Conservation (phyloP, 2,113 vertebrate genomes). For the Emydura subglobosa region DNA sequence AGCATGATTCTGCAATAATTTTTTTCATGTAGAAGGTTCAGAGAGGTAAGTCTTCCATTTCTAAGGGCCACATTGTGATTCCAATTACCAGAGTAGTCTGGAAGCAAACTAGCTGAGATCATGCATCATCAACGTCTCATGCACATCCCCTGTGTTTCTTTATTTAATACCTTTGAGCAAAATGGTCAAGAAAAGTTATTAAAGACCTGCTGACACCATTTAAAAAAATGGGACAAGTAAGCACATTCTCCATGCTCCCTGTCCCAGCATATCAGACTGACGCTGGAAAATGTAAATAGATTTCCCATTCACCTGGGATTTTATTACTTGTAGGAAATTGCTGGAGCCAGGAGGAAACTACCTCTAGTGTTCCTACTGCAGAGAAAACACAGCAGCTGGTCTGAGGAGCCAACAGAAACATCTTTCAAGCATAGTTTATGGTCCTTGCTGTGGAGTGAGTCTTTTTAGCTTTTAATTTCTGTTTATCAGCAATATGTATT, state of each 20-base stretch:
- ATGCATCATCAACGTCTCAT: not conserved
- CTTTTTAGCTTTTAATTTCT: constrained; percentile 26
- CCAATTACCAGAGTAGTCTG: not conserved
- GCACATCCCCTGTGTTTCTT: rapidly evolving
- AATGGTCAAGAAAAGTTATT: not conserved
- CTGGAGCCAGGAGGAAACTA: constrained; percentile 55
- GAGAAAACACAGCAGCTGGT: constrained; percentile 49
- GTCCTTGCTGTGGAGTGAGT: not conserved
- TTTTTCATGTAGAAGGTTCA: not conserved
- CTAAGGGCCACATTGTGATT: not conserved
- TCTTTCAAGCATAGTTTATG: constrained; percentile 60
- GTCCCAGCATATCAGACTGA: constrained; percentile 62
- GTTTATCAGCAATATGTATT: not conserved
- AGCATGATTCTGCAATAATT: not conserved
- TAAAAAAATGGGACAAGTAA: constrained; percentile 58
- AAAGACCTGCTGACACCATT: constrained; percentile 55
- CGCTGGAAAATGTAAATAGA: constrained; percentile 75
- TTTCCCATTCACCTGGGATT: constrained; percentile 68
- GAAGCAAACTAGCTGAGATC: not conserved
- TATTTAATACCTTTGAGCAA: constrained; percentile 18
- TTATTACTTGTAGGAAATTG: constrained; percentile 73
- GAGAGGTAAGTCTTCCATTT: not conserved
- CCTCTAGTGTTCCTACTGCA: constrained; percentile 61
- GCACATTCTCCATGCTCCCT: constrained; percentile 61
- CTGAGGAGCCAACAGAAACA: constrained; percentile 63